These are phyloP conservation scores for Clusia tigrina DNA, from an alignment of 2,888 invertebrate species.

Conservation along the genomic window DNA sequence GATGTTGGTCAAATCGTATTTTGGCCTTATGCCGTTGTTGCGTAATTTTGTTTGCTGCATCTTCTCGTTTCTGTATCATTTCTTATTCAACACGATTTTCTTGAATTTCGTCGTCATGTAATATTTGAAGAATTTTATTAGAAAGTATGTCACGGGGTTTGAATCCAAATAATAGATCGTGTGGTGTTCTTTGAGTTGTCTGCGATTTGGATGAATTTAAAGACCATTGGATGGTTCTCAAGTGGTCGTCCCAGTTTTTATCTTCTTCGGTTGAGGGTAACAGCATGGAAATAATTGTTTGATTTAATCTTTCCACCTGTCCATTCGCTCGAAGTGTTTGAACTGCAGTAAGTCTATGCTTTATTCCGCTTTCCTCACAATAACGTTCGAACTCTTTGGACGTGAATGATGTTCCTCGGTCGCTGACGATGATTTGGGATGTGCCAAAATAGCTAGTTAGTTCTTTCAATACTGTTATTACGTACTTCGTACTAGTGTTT, in stretches of 20 bases:
- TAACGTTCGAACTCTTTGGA: constrained; percentile 35
- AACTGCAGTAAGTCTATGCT: constrained; percentile 38
- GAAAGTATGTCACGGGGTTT: constrained; percentile 12
- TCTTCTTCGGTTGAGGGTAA: constrained; percentile 13
- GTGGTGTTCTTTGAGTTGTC: constrained; percentile 20
- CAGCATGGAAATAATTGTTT: constrained; percentile 17
- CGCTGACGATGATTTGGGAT: constrained; percentile 38
- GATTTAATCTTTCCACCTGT: constrained; percentile 23
- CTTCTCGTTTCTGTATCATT: not conserved
- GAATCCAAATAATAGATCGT: constrained; percentile 13
- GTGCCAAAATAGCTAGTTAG: constrained; percentile 34
- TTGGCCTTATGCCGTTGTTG: constrained; percentile 18
- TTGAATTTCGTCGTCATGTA: constrained; percentile 4
- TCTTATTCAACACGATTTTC: not conserved
- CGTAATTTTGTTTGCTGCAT: not conserved
- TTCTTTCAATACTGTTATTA: constrained; percentile 19
- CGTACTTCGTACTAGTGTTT: constrained; percentile 25
- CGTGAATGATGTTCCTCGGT: constrained; percentile 42
- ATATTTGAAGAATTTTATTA: constrained; percentile 6
- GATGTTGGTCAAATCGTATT: constrained; percentile 17
- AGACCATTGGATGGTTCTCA: constrained; percentile 19
- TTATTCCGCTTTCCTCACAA: constrained; percentile 33
- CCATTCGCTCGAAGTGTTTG: constrained; percentile 38
- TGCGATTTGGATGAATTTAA: constrained; percentile 12
- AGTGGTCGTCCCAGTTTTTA: constrained; percentile 16